phyloP scores from a whole-genome alignment of 2,797 vertebrate species.

The Pangasius larnaudii region DNA sequence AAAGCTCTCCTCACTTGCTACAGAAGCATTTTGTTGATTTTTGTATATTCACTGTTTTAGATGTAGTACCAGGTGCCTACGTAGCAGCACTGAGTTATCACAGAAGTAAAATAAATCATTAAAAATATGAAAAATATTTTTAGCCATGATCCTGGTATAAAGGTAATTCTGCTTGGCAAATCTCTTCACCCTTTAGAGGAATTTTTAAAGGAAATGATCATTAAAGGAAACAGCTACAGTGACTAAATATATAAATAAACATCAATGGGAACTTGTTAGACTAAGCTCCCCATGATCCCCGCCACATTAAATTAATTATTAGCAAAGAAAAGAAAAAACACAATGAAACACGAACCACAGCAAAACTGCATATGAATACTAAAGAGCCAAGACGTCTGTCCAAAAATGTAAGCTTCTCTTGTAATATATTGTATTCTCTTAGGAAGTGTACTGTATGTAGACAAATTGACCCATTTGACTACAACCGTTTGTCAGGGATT shows the following conservation, averaged over 20 bases:
- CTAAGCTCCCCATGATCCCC: background rate
- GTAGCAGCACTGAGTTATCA: background rate
- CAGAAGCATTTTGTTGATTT: background rate
- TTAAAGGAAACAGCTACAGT: background rate
- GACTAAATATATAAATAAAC: background rate
- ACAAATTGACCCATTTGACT: background rate
- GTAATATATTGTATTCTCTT: no score
- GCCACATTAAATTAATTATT: background rate
- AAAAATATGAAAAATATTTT: background rate
- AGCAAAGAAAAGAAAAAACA: background rate
- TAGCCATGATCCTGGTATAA: background rate
- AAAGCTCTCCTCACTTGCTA: background rate
- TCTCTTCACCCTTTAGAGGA: background rate
- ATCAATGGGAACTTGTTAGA: background rate
- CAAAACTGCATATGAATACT: background rate
- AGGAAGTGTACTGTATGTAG: background rate
- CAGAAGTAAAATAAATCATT: background rate
- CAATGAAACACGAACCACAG: background rate
- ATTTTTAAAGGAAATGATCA: background rate
- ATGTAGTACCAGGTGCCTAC: background rate
- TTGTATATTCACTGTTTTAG: background rate
- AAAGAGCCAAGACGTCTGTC: background rate
- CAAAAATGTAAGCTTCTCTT: background rate
- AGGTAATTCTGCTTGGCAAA: background rate
- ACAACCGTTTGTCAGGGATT: no score